Evolutionary conservation across 2,797 vertebrate genomes (phyloP).

Genomic region (Falco cherrug): DNA sequence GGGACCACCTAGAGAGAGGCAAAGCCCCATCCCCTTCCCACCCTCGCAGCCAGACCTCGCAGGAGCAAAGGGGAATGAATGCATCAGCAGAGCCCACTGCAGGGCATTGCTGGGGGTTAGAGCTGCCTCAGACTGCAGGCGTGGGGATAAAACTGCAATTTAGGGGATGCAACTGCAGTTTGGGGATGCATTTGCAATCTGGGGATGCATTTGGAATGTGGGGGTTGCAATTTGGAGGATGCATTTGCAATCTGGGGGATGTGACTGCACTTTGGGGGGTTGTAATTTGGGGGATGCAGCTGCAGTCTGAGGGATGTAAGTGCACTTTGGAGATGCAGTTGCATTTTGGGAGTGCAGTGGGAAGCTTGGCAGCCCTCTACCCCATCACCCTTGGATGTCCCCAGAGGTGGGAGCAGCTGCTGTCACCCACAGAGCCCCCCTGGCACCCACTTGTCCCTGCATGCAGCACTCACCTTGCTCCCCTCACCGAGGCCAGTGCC

Average conservation of each 20-base stretch:
- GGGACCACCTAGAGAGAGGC: not conserved
- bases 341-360: not conserved
- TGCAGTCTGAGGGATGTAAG: not conserved
- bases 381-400: not conserved
- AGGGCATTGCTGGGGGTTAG: not conserved
- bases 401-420: not conserved
- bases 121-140: not conserved
- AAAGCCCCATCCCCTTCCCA: not conserved
- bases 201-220: too few relatives aligned
- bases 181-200: not conserved
- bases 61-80: not conserved
- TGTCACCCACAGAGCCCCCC: not conserved
- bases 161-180: rapidly evolving
- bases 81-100: not conserved
- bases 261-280: not conserved
- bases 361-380: not conserved
- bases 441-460: not conserved
- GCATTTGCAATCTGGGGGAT: not conserved
- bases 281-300: not conserved
- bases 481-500: not conserved
- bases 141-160: not conserved
- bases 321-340: not conserved
- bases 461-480: not conserved
- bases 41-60: not conserved
- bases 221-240: not conserved